Percentiles rank a stretch among this genome's conserved stretches.
Evolutionary conservation across 2,797 vertebrate species (phyloP).

Genomic region (Notolepis coatsorum): DNA sequence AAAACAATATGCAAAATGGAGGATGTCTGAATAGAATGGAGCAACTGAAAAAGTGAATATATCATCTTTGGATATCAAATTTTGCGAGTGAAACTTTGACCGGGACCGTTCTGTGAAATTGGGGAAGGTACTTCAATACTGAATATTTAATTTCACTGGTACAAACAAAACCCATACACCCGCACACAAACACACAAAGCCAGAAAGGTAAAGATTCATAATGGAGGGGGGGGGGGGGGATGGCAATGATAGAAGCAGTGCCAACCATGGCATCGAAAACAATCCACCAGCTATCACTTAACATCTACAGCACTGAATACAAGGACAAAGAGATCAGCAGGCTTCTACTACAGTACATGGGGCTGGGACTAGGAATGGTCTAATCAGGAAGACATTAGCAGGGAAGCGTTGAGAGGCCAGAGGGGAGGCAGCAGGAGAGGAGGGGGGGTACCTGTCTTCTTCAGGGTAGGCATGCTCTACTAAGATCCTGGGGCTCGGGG

Average conservation of each 20-base stretch:
- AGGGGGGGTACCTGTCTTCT: slow-evolving; percentile 89
- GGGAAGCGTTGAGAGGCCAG: slow-evolving; percentile 33
- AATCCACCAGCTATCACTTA: background rate
- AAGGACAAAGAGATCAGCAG: background rate
- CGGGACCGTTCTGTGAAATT: slow-evolving; percentile 19
- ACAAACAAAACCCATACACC: slow-evolving; percentile 20
- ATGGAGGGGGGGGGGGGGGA: slow-evolving; percentile 12
- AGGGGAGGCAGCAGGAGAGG: slow-evolving; percentile 25
- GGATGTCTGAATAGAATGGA: slow-evolving; percentile 43
- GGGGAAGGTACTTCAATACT: slow-evolving; percentile 9
- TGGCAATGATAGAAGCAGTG: slow-evolving; percentile 11
- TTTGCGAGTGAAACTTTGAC: slow-evolving; percentile 12
- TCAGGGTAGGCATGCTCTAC: slow-evolving; percentile 91
- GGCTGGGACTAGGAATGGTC: slow-evolving; percentile 4
- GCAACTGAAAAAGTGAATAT: slow-evolving; percentile 17
- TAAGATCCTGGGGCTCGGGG: slow-evolving; percentile 93
- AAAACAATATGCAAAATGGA: slow-evolving; percentile 53
- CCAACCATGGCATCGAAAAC: slow-evolving; percentile 27
- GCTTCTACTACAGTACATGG: background rate
- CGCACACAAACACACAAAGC: slow-evolving; percentile 22
- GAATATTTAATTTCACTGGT: background rate
- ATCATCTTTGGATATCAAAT: slow-evolving; percentile 14
- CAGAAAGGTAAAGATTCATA: slow-evolving; percentile 17
- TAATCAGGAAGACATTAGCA: slow-evolving; percentile 25
- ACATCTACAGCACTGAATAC: slow-evolving; percentile 8